Base-by-base conservation (phyloP, 2,113 vertebrate species). In the Gambusia affinis region DNA sequence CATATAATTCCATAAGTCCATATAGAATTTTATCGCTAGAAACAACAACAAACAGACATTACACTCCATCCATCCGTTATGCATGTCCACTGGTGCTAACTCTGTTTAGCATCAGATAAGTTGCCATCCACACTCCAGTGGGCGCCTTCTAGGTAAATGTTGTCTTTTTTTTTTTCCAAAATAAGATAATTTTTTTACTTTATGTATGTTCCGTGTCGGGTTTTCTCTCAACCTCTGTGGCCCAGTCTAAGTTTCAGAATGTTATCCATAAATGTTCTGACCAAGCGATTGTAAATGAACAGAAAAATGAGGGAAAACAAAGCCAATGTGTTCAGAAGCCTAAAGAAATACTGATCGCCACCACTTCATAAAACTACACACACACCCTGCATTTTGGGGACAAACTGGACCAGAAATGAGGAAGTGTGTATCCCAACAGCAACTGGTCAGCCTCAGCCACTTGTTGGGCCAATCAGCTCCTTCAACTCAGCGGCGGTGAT, bases 401-500 rank as follows among this genome's bases (percentile, higher is more conserved):
- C 6, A 35, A 60, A 60, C 24, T 33, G 29, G 29, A 35, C 8
- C 31, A 31, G 19, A 60, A 37, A 51, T 24, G 6, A 27, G 69
- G 64, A 17, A 57, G 39, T 11, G 39, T 11, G 51, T 70, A 35
- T 54, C 70, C 39, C 29, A 33, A 74, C 35, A 28, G 30, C 69
- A 66, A 74, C 57, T 75, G 85, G 75, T 76, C 75, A 64, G 72
- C 60, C 29, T 76, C 42, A 64, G 63, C 70, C 73, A 33, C 65
- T 35, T 37, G 74, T 64, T 35, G 60, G 61, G 67, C 80, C 86
- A 83, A 84, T 86, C 83, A 80, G 79, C 83, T 79, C 60, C 76
- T 72, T 88, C 67, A 67, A 68, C 62, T 82, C 81, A 65, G 72
- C 7, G 15, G 84, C 39, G 28, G 69, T 86, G 82, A 90, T 91